A percentile compares a stretch with the other conserved stretches of the same genome.
These are phyloP conservation scores for Entomobrya proxima DNA, from an alignment of 2,888 invertebrate genomes.

Conservation along the genomic window DNA sequence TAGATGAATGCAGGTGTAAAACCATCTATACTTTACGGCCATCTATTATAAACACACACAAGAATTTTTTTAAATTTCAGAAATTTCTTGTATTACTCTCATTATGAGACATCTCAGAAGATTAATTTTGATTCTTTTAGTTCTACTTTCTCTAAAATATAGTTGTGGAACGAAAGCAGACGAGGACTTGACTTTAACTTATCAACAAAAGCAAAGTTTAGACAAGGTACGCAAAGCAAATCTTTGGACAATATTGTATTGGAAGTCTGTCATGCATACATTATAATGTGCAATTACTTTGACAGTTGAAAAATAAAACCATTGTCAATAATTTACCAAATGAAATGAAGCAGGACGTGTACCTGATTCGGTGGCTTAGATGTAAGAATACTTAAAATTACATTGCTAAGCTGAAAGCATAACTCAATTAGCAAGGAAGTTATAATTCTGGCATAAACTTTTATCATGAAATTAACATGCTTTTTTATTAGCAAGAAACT, in stretches of 20 bases:
- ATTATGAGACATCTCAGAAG: no score
- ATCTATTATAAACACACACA: no score
- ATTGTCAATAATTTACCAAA: background rate
- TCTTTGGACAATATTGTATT: background rate
- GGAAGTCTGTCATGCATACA: no score
- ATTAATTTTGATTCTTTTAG: no score
- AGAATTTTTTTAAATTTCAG: no score
- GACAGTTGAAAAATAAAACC: background rate
- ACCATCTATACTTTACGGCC: no score
- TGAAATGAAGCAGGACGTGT: slow-evolving; percentile 22
- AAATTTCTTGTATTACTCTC: no score
- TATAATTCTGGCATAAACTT: no score
- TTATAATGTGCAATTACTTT: no score
- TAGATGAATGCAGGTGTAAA: no score
- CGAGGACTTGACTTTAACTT: background rate
- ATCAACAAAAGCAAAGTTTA: background rate
- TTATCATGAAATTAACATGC: background rate
- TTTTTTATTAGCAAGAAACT: background rate
- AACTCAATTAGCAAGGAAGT: background rate
- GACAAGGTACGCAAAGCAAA: background rate
- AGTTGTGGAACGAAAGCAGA: background rate
- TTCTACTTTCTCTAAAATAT: no score
- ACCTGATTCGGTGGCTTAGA: slow-evolving; percentile 3
- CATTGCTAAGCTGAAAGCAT: background rate
- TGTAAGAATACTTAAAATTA: background rate